Base-by-base conservation (phyloP, 1,140 invertebrate genomes). In the Zeugodacus cucurbitae region DNA sequence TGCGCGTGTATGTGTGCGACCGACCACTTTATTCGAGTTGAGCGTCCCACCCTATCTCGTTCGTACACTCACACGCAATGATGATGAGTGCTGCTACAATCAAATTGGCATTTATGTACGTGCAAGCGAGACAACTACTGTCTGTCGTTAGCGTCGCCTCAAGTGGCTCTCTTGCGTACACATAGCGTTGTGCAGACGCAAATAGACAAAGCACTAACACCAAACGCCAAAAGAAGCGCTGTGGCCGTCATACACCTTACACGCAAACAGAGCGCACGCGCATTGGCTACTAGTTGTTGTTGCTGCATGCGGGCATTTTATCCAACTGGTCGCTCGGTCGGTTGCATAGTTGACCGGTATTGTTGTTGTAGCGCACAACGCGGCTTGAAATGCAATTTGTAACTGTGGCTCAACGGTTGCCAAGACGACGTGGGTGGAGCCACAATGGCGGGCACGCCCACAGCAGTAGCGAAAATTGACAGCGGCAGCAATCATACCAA, bases 161-260 rank as follows among this genome's bases (percentile, higher is more conserved):
- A 82, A 82, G 74, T 86, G 54, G 57, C 67, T 74, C 87, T 88
- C 70, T 78, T 88, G 67, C 87, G 87, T 88, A 82, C 87, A 88
- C 48, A 88, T 17, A 44, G 37, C 87, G 87, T 62, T 37, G 59
- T 87, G 64, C 67, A 57, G 57, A 82, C 48, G 87, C 41, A 57
- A 78, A 54, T 37, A 62, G 20, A 82, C 54, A 26, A 5, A 14
- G n/a, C 10, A 59, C 48, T 17, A 86, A 86, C 20, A 41, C 32
- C 48, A 6, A 37, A 34, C 20, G 67, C 5, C 5, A 17, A 29
- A 17, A 59, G 2, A 3, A 32, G 78, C 41, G 22, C 37, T 10
- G 26, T 58, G 74, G 17, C n/a, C 74, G 41, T n/a, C 57, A 37
- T 58, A 58, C 17, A 22, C 20, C 3, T 58, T 86, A 34, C 8